Conservation (phyloP, 2,797 vertebrate species). For the Pteropus rufus region DNA sequence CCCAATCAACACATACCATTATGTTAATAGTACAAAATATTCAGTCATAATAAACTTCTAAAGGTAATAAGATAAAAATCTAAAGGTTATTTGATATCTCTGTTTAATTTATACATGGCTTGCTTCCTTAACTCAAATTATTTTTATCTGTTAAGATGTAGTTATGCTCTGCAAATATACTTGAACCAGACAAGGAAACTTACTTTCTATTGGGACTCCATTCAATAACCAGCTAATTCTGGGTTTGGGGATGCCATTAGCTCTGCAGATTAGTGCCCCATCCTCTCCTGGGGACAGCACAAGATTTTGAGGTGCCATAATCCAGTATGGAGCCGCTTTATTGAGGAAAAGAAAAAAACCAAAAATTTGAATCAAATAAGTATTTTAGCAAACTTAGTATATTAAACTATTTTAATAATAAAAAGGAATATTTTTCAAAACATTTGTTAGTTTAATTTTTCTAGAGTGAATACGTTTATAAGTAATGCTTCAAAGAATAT, state of each 20-base stretch:
- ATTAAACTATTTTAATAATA: not conserved
- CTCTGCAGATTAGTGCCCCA: conserved; percentile 91
- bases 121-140: not conserved
- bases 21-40: not conserved
- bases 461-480: not conserved
- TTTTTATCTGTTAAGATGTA: not conserved
- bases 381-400: not conserved
- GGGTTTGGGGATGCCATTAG: conserved; percentile 94
- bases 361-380: conserved; percentile 24
- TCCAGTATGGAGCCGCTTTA: conserved; percentile 97
- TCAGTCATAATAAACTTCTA: not conserved
- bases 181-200: conserved; percentile 68
- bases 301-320: conserved; percentile 91
- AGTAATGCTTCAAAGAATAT: not conserved
- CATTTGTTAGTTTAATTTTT: not conserved
- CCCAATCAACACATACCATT: not conserved
- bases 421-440: not conserved
- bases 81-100: not conserved
- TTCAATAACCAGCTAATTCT: conserved; percentile 92
- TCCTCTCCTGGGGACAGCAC: conserved; percentile 93
- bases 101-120: not conserved
- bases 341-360: conserved; percentile 54
- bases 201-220: conserved; percentile 93
- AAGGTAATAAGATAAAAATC: not conserved
- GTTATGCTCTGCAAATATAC: not conserved